phyloP scores from a whole-genome alignment of 2,113 vertebrate genomes.

The Phrynosoma blainvillii region DNA sequence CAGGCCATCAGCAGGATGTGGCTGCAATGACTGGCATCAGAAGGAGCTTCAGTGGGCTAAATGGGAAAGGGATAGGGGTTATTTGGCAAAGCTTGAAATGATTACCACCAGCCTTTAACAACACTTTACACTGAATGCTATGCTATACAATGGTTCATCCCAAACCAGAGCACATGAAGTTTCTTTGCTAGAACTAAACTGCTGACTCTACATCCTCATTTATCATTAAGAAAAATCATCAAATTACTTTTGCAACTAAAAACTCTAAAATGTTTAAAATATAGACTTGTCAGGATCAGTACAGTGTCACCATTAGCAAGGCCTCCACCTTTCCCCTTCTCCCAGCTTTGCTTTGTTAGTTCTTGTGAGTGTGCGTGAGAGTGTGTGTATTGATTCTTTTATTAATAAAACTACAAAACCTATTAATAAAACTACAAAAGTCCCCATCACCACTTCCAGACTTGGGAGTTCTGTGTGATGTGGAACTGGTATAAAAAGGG shows the following conservation, averaged over 20 bases:
- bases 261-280: neutral
- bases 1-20: conserved; percentile 2
- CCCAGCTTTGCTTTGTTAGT: no score
- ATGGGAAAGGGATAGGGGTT: neutral
- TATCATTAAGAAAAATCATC: neutral
- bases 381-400: no score
- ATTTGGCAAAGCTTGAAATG: neutral
- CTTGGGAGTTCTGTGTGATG: no score
- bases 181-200: neutral
- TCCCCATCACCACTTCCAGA: no score
- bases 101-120: neutral
- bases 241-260: neutral
- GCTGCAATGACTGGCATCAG: neutral
- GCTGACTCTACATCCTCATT: neutral
- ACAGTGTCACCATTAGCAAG: no score
- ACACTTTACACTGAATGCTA: neutral
- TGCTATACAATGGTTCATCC: neutral
- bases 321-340: no score
- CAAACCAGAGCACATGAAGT: neutral
- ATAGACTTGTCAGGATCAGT: neutral
- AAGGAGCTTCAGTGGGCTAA: neutral
- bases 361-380: no score
- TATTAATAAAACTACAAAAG: no score
- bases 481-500: no score
- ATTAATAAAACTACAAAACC: no score